A percentile compares a stretch with the other conserved stretches of the same genome.
Evolutionary conservation across 2,113 vertebrate genomes (phyloP).

Genomic region (Seriola aureovittata): DNA sequence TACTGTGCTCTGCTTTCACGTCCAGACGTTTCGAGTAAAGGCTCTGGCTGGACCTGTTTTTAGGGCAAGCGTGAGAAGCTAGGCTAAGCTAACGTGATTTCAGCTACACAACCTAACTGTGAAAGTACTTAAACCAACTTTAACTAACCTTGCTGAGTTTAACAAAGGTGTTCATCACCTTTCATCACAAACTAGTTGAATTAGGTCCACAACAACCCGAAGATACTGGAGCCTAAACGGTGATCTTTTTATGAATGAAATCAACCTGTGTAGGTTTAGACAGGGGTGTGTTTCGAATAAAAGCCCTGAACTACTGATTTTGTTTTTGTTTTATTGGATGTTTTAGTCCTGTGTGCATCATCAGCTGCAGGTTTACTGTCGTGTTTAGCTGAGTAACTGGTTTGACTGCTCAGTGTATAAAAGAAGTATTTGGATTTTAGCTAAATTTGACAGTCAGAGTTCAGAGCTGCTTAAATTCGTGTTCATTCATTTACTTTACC

Average conservation of each 20-base stretch:
- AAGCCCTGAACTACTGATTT: neutral
- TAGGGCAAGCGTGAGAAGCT: slow-evolving; percentile 29
- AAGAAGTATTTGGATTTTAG: neutral
- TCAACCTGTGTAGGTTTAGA: neutral
- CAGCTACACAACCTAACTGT: neutral
- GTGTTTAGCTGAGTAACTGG: neutral
- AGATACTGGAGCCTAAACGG: fast-evolving
- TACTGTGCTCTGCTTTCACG: neutral
- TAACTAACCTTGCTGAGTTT: fast-evolving
- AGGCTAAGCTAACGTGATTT: slow-evolving; percentile 64
- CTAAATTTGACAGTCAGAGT: neutral
- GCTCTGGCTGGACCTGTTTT: neutral
- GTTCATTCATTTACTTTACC: neutral
- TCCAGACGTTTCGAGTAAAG: neutral
- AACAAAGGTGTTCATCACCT: fast-evolving
- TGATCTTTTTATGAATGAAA: slow-evolving; percentile 42
- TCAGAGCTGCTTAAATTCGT: neutral
- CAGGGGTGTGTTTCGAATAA: neutral
- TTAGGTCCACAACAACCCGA: neutral
- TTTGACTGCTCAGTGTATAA: neutral
- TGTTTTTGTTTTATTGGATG: neutral
- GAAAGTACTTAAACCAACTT: neutral
- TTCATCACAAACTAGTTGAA: neutral
- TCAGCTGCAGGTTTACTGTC: neutral
- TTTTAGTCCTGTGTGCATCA: neutral